Evolutionary conservation across 2,888 invertebrate species (phyloP), one percentile per base, ranked within the genome.

Genomic region (Hyppa rectilinea): DNA sequence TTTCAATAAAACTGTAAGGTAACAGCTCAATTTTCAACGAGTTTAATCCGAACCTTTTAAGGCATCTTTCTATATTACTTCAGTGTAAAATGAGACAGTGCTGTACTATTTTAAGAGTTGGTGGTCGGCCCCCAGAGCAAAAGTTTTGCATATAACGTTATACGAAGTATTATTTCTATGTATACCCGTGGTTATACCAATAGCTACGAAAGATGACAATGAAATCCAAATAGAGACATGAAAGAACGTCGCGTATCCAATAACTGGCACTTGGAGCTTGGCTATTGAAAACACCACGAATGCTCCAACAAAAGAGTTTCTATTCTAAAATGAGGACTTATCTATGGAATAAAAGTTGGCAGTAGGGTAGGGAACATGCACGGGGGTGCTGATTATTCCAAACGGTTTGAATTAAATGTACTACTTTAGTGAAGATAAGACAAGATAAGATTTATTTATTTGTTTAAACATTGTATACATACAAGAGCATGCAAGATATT

Each of bases 391-490:
- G 86, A 88, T 91, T 88, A 86, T 88, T 14, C n/a, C 85, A 89
- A 81, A 71, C 82, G 82, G 78, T 87, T 89, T 89, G 86, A 90
- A 90, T 89, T 86, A 88, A 88, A 91, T 88, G 85, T n/a, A 83
- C 75, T 82, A 83, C 87, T 85, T 85, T 83, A 79, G 68, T 78
- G 62, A 59, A n/a, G n/a, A n/a, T n/a, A n/a, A n/a, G n/a, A n/a
- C n/a, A n/a, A n/a, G n/a, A n/a, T n/a, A n/a, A n/a, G n/a, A n/a
- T n/a, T n/a, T n/a, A n/a, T n/a, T n/a, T n/a, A n/a, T n/a, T n/a
- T n/a, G n/a, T n/a, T n/a, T n/a, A n/a, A n/a, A n/a, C n/a, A n/a
- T n/a, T n/a, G n/a, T n/a, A n/a, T n/a, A n/a, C n/a, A n/a, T n/a
- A n/a, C n/a, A n/a, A n/a, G n/a, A n/a, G n/a, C n/a, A n/a, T n/a